phyloP scores from a whole-genome alignment of 2,888 invertebrate species.

The Trichogramma dendrolimi region DNA sequence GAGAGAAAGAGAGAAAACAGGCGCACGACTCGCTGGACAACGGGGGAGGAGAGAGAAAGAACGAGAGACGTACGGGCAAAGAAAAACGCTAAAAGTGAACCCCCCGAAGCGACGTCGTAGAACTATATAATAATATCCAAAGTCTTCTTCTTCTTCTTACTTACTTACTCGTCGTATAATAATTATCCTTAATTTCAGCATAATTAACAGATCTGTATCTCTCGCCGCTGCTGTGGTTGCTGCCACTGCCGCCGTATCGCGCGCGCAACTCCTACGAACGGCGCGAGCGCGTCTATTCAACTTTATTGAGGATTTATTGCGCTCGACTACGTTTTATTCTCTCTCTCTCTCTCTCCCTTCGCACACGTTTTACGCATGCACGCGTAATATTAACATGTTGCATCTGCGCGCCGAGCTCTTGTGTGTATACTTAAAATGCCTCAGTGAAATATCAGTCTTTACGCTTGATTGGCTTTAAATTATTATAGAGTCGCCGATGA shows the following conservation, averaged over 20 bases:
- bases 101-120: constrained; percentile 5
- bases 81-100: constrained; percentile 8
- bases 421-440: no score
- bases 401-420: no score
- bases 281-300: constrained; percentile 16
- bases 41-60: constrained; percentile 1
- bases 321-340: background rate
- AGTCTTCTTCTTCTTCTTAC: no score
- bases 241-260: background rate
- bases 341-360: background rate
- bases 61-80: background rate
- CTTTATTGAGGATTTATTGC: constrained; percentile 21
- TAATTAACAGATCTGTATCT: constrained; percentile 30
- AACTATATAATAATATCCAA: background rate
- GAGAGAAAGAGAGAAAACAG: background rate
- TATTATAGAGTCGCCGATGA: no score
- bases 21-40: constrained; percentile 21
- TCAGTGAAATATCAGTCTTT: background rate
- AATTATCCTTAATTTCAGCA: constrained; percentile 29
- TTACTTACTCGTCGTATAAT: constrained; percentile 16
- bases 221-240: background rate
- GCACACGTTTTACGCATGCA: background rate
- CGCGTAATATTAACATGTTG: no score
- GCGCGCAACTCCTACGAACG: constrained; percentile 21
- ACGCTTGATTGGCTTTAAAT: constrained; percentile 24